Evolutionary conservation across 2,113 vertebrate genomes (phyloP), one percentile per base, ranked within the genome.

Genomic region (Microtus oregoni): DNA sequence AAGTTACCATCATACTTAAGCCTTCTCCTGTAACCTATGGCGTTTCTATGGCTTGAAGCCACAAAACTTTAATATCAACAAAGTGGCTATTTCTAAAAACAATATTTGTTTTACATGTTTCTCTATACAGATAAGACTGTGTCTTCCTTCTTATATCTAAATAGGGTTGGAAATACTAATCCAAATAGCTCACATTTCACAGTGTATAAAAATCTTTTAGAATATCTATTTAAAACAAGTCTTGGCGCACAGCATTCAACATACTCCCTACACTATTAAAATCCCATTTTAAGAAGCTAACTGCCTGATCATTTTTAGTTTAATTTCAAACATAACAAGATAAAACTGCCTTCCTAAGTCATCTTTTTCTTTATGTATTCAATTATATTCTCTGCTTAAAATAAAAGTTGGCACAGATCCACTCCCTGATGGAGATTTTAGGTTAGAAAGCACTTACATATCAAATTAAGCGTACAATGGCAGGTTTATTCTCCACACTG

Each of bases 321-420:
- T 97, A 97, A 94, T 95, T 95, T 85, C 67, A 88, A 97, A 96
- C 67, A 32, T 89, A 97, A 96, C 86, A 95, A 97, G 97, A 94
- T 88, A 96, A 97, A 97, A 96, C 30, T 95, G 86, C 77, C 95
- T 96, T 75, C 92, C 89, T 89, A 91, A 96, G 85, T 87, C n/a
- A 15, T 97, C 78, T 94, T 95, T 94, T 95, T 65, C 88, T 97
- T 96, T 95, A 94, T 91, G 86, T 94, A 89, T 96, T 96, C 96
- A 94, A 96, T 97, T 97, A 96, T 75, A 97, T 76, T 96, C 93
- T 92, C 89, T 85, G 50, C 90, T 95, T 89, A 65, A 96, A 97
- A 96, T 97, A 97, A 96, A 89, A 97, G 92, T 94, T 97, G 97
- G 97, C 95, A 92, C 75, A 19, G 55, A 89, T 97, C 88, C 15